Evolutionary conservation across 2,888 invertebrate species (phyloP).

Genomic region (Pandemis heparana): DNA sequence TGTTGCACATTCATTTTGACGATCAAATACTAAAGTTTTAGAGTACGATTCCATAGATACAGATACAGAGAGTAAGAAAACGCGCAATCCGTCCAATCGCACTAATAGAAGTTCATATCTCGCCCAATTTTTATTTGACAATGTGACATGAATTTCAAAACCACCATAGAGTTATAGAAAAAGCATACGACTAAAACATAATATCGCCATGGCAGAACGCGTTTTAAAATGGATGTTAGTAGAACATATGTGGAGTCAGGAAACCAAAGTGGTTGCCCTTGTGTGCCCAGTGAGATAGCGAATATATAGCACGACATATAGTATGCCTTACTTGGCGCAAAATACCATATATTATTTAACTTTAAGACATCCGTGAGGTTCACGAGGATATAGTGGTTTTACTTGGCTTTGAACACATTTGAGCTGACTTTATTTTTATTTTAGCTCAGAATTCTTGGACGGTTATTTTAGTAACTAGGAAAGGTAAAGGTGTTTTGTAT

Average conservation of each 20-base stretch:
- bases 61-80: no score
- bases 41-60: no score
- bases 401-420: constrained; percentile 28
- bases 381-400: constrained; percentile 37
- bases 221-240: constrained; percentile 27
- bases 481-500: neutral
- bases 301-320: constrained; percentile 27
- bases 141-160: no score
- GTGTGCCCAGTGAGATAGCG: constrained; percentile 54
- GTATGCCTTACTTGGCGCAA: constrained; percentile 30
- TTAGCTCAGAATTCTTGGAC: neutral
- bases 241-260: constrained; percentile 59
- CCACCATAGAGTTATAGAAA: no score
- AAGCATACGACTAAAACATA: neutral
- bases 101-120: no score
- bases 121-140: no score
- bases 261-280: constrained; percentile 78
- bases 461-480: neutral
- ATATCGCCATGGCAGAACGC: constrained; percentile 6
- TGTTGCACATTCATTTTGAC: neutral
- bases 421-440: constrained; percentile 8
- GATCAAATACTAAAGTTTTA: neutral
- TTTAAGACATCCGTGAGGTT: constrained; percentile 37
- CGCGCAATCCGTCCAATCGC: no score
- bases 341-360: constrained; percentile 42